Evolutionary conservation across 1,140 invertebrate genomes (phyloP).

Genomic region (Trichoplusia ni): DNA sequence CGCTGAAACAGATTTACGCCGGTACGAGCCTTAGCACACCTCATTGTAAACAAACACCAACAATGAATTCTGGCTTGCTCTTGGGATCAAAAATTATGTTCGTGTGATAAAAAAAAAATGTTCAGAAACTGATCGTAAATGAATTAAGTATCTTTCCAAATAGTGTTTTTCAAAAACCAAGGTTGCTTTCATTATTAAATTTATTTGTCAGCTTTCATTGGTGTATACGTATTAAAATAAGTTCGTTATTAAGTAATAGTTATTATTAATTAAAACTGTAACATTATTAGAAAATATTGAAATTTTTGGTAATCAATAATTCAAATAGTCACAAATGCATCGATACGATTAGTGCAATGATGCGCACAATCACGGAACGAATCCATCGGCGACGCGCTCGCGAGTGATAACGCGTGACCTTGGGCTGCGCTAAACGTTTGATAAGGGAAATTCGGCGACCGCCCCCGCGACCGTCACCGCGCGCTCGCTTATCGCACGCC

Average conservation of each 20-base stretch:
- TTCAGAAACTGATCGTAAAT: no score
- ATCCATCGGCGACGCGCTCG: conserved; percentile 63
- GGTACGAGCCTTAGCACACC: conserved; percentile 35
- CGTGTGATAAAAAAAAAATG: no score
- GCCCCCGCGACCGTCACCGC: conserved; percentile 42
- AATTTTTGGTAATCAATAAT: conserved; percentile 6
- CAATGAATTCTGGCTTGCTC: conserved; percentile 14
- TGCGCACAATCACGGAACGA: conserved; percentile 57
- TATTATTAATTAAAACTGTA: no score
- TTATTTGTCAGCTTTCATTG: no score
- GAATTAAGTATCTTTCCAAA: no score
- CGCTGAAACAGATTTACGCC: conserved; percentile 61
- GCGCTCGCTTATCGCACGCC: conserved; percentile 52
- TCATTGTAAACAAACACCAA: conserved; percentile 51
- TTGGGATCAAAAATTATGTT: conserved; percentile 32
- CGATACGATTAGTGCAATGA: conserved; percentile 40
- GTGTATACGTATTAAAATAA: no score
- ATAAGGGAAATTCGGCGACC: conserved; percentile 73
- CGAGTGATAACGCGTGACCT: conserved; percentile 70
- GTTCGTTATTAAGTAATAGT: no score
- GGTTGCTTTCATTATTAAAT: no score
- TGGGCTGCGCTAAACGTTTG: conserved; percentile 64
- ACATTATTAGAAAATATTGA: no score
- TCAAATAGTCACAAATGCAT: conserved; percentile 30
- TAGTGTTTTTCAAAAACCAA: no score